A percentile compares a stretch with the other conserved stretches of the same genome.
These are phyloP conservation scores for Vulpes lagopus DNA, from an alignment of 2,113 vertebrate species.

Conservation along the genomic window DNA sequence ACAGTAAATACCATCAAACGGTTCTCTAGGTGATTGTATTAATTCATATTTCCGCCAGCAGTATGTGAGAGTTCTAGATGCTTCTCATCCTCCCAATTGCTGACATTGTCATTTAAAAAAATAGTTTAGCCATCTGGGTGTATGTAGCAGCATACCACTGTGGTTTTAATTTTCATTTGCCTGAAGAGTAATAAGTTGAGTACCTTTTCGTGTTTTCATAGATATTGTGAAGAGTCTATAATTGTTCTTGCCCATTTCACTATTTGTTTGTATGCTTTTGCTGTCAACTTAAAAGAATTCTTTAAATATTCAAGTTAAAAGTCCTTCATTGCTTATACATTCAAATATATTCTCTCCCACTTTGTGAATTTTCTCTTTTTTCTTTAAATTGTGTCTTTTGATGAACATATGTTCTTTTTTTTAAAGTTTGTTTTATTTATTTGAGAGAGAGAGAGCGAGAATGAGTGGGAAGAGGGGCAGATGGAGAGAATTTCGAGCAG, in stretches of 20 bases:
- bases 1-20: neutral
- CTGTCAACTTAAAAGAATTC: neutral
- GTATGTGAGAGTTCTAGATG: neutral
- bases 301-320: conserved; percentile 47
- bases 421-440: neutral
- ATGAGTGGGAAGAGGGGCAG: neutral
- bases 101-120: neutral
- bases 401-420: neutral
- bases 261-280: conserved; percentile 24
- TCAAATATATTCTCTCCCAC: neutral
- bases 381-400: neutral
- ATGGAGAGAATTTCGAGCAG: neutral
- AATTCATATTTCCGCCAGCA: neutral
- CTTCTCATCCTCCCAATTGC: neutral
- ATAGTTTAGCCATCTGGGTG: neutral
- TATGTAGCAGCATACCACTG: neutral
- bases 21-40: neutral
- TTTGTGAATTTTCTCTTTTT: neutral
- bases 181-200: neutral
- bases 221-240: neutral
- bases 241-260: neutral
- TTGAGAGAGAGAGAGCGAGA: neutral
- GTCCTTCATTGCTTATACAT: neutral
- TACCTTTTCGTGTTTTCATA: neutral
- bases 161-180: conserved; percentile 29